Evolutionary conservation across 1,140 invertebrate species (phyloP), one percentile per base, ranked within the genome.

Genomic region (Temnothorax curvispinosus): DNA sequence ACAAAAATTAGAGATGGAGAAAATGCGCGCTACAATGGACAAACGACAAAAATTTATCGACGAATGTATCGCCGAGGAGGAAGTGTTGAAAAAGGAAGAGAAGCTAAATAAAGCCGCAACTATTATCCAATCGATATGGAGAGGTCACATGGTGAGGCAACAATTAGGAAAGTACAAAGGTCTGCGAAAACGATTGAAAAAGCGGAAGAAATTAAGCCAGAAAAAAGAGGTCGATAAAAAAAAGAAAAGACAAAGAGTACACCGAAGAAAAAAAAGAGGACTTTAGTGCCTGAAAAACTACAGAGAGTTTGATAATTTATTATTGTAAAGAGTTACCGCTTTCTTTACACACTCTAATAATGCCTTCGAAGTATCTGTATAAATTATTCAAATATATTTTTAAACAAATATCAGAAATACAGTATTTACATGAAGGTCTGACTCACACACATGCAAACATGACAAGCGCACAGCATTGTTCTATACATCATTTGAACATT

Each of bases 361-460:
- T 72, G 38, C n/a, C 78, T 82, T 21, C 52, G n/a, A 72, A 86
- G 50, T 90, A 47, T 94, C 71, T 92, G 89, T 95, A 94, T 94
- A 95, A 95, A 95, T 95, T 94, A 95, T 93, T 94, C 92, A 94
- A 94, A 94, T 95, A 94, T 95, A 95, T 94, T 93, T 91, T 94
- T 94, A 95, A 95, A 94, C 94, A 94, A 94, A 93, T 91, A 91
- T 92, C 89, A 92, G 90, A 92, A 89, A 92, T 92, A 94, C 92
- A 94, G 86, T 95, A 95, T 95, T 93, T 95, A 95, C 94, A 95
- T 88, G 86, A 93, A 91, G 89, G 91, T 91, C 86, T 86, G 67
- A 91, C 90, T 90, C 92, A 94, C 90, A 90, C 87, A 93, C 92
- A 94, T 90, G 85, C 92, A 60, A 91, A 88, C 87, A 89, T 88